These are phyloP conservation scores for Bubo scandiacus DNA, from an alignment of 2,113 vertebrate species.

Conservation along the genomic window DNA sequence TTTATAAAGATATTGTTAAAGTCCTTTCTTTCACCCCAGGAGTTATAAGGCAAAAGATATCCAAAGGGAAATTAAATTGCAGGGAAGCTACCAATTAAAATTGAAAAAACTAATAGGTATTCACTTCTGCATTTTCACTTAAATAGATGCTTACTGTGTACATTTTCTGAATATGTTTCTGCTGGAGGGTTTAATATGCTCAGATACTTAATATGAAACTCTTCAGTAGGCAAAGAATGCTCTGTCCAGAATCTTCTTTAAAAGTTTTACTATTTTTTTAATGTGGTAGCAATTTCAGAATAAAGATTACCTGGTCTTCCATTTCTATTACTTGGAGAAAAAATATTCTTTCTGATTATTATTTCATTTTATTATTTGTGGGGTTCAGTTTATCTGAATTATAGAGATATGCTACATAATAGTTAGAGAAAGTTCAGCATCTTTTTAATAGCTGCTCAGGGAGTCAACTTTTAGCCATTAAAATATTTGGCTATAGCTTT, in stretches of 20 bases:
- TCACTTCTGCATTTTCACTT: constrained; percentile 31
- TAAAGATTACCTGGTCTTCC: constrained; percentile 1
- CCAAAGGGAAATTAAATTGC: constrained; percentile 41
- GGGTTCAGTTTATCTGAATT: neutral
- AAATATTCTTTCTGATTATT: neutral
- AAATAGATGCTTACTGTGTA: constrained; percentile 38
- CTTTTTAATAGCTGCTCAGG: constrained; percentile 1
- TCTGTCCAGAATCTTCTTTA: constrained; percentile 9
- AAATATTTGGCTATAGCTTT: neutral
- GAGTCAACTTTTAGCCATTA: neutral
- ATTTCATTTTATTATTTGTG: neutral
- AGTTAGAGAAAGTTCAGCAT: neutral
- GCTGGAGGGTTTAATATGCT: constrained; percentile 44
- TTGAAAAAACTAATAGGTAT: constrained; percentile 10
- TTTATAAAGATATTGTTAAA: neutral
- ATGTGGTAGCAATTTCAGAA: neutral
- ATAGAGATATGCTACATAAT: neutral
- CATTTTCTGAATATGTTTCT: constrained; percentile 17
- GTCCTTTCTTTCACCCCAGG: neutral
- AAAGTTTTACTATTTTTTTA: neutral
- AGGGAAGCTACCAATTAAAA: constrained; percentile 50
- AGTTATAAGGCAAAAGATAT: neutral
- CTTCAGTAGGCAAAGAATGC: neutral
- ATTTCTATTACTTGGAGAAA: neutral
- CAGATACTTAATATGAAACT: constrained; percentile 27